Conservation (phyloP, 2,797 vertebrate genomes). For the Sciurus carolinensis region DNA sequence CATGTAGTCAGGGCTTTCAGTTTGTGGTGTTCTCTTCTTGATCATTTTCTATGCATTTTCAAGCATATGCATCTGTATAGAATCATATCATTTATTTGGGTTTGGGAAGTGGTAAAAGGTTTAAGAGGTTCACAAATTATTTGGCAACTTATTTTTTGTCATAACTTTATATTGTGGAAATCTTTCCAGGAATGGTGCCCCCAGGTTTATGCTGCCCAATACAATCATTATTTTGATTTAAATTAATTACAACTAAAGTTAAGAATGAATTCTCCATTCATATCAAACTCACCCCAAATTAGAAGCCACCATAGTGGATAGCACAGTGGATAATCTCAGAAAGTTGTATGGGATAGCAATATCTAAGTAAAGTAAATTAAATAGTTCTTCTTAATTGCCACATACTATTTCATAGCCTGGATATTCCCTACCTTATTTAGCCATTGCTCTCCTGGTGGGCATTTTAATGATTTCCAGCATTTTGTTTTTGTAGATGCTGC, state of each 20-base stretch:
- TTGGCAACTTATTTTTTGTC: not conserved
- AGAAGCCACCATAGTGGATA: not conserved
- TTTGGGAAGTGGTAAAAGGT: not conserved
- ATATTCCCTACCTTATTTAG: not conserved
- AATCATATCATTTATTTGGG: not conserved
- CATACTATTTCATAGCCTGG: not conserved
- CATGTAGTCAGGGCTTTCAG: too few species aligned
- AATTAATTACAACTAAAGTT: not conserved
- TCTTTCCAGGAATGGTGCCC: not conserved
- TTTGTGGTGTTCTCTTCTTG: not conserved
- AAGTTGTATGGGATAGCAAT: not conserved
- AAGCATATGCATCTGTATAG: not conserved
- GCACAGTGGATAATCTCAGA: not conserved
- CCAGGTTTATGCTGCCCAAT: not conserved
- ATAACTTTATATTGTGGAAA: not conserved
- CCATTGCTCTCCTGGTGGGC: not conserved
- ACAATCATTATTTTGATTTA: not conserved
- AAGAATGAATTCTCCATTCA: not conserved
- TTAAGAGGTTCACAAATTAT: not conserved
- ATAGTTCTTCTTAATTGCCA: not conserved
- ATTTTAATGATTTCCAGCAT: not conserved
- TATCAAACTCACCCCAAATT: not conserved
- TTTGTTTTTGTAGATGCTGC: not conserved
- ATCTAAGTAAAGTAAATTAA: constrained; percentile 16
- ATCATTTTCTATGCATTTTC: not conserved